phyloP scores from a whole-genome alignment of 2,797 vertebrate species.

The Sebastiscus tertius region DNA sequence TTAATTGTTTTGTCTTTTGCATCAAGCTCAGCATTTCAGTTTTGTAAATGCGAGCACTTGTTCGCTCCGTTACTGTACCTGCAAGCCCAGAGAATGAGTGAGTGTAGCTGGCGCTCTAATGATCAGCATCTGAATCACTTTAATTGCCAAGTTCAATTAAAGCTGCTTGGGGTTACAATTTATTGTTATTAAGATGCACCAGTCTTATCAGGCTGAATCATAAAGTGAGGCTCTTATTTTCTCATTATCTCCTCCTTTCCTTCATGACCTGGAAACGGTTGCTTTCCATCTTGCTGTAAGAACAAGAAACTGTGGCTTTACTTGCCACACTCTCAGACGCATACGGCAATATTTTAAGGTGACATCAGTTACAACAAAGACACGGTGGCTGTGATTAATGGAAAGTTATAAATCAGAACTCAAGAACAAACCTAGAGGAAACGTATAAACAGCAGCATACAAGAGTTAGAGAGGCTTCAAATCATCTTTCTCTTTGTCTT shows the following conservation, averaged over 20 bases:
- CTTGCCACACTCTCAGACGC: not conserved
- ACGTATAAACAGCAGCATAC: too few relatives aligned
- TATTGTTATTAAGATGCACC: conserved; percentile 37
- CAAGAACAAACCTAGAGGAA: not conserved
- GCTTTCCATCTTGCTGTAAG: conserved; percentile 4
- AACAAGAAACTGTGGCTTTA: not conserved
- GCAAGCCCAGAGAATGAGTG: conserved; percentile 12
- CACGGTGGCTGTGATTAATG: not conserved
- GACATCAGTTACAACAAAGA: not conserved
- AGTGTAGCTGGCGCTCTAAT: conserved; percentile 23
- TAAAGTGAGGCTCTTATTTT: conserved; percentile 37
- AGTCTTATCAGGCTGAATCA: conserved; percentile 38
- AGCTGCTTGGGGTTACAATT: conserved; percentile 37
- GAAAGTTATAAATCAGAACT: not conserved
- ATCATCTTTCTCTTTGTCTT: not conserved
- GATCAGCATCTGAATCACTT: conserved; percentile 48
- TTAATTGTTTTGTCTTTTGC: conserved; percentile 49
- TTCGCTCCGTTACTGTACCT: not conserved
- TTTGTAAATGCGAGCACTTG: not conserved
- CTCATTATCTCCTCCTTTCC: conserved; percentile 22
- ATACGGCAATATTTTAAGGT: not conserved
- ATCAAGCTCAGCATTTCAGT: not conserved
- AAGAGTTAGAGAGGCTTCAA: not conserved
- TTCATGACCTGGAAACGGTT: conserved; percentile 21
- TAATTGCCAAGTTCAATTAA: conserved; percentile 54